These are phyloP conservation scores for Steromphala cineraria DNA, from an alignment of 2,888 invertebrate genomes.

Conservation along the genomic window DNA sequence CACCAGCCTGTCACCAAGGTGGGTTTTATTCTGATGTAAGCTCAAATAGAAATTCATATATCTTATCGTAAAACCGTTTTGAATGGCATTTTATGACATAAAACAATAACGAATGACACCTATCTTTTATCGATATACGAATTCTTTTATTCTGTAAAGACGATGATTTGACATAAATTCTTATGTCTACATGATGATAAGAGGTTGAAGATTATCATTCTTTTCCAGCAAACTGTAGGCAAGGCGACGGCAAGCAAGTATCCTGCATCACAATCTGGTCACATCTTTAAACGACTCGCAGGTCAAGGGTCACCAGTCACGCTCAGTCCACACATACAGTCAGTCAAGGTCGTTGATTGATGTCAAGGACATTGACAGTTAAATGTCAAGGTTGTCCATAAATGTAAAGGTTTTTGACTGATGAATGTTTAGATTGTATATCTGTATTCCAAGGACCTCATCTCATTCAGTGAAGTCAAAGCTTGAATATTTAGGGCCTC, in stretches of 20 bases:
- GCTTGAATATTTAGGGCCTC: too few species aligned
- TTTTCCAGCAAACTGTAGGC: slow-evolving; percentile 70
- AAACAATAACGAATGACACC: too few species aligned
- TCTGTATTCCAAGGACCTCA: too few species aligned
- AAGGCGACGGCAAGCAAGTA: slow-evolving; percentile 68
- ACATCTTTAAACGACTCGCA: slow-evolving; percentile 55
- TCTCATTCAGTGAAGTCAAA: too few species aligned
- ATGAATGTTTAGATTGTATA: too few species aligned
- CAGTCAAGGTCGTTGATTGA: slow-evolving; percentile 67
- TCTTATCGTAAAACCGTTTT: neutral
- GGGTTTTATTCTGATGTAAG: neutral
- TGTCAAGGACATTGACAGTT: neutral
- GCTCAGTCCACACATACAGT: slow-evolving; percentile 58
- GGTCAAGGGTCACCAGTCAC: slow-evolving; percentile 53
- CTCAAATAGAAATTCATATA: neutral
- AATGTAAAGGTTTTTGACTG: too few species aligned
- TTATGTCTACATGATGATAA: neutral
- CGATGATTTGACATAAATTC: too few species aligned
- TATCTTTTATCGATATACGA: too few species aligned
- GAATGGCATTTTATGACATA: neutral
- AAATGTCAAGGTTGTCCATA: neutral
- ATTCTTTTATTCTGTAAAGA: too few species aligned
- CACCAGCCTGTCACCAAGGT: slow-evolving; percentile 72
- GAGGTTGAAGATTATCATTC: slow-evolving; percentile 9
- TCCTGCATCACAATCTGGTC: slow-evolving; percentile 36